A percentile compares a stretch with the other conserved stretches of the same genome.
phyloP scores from a whole-genome alignment of 2,113 vertebrate species.

The Xiphorhynchus elegans region DNA sequence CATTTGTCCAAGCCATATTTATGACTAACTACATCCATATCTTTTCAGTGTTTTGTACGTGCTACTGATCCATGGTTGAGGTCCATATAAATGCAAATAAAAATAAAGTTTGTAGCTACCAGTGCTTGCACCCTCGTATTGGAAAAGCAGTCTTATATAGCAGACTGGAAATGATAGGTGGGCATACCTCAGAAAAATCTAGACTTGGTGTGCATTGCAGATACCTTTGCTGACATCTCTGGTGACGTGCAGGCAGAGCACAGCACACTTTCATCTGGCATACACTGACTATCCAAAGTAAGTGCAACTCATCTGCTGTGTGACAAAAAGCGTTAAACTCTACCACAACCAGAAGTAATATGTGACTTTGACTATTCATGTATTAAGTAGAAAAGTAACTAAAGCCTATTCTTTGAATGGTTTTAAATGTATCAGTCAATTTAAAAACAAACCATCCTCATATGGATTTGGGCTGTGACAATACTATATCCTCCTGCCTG shows the following conservation, averaged over 20 bases:
- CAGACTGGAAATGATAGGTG: background rate
- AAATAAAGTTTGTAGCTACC: background rate
- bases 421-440: background rate
- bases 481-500: background rate
- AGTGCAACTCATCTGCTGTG: background rate
- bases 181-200: background rate
- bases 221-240: background rate
- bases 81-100: background rate
- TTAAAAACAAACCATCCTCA: background rate
- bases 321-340: background rate
- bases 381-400: background rate
- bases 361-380: background rate
- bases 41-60: background rate
- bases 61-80: background rate
- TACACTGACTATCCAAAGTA: background rate
- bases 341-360: background rate
- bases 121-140: background rate
- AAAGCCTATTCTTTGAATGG: background rate
- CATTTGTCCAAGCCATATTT: background rate
- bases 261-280: background rate
- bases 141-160: background rate
- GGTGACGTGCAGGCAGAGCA: background rate
- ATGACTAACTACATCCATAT: background rate
- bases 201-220: background rate
- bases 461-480: background rate